Conservation (phyloP, 2,888 invertebrate genomes). For the Leptopilina myrica region DNA sequence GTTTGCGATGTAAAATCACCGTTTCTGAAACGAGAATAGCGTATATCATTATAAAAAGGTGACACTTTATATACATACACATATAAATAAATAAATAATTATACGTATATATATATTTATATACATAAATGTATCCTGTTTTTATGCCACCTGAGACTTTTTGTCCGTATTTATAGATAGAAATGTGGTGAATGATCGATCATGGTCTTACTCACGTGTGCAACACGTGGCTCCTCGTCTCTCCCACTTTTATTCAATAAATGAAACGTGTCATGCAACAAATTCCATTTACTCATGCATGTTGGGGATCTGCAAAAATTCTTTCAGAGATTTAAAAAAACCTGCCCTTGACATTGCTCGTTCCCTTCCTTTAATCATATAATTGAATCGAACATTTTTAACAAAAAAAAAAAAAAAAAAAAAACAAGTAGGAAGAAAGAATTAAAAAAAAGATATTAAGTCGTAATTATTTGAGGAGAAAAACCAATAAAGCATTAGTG, state of each 20-base stretch:
- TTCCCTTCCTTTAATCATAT: conserved; percentile 18
- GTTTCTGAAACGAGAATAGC: no score
- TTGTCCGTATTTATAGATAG: conserved; percentile 35
- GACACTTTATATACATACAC: not conserved
- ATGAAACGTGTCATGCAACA: conserved; percentile 37
- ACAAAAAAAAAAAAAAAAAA: not conserved
- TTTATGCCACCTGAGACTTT: conserved; percentile 5
- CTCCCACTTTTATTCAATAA: conserved; percentile 34
- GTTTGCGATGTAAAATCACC: no score
- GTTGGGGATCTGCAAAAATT: conserved; percentile 21
- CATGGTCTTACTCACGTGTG: conserved; percentile 49
- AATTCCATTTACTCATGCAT: conserved; percentile 29
- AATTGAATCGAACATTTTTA: not conserved
- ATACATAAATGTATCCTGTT: not conserved
- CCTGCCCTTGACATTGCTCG: conserved; percentile 34
- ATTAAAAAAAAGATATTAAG: no score
- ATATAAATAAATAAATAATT: not conserved
- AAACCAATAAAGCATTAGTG: no score
- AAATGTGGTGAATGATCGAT: conserved; percentile 33
- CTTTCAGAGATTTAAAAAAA: not conserved
- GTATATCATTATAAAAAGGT: not conserved
- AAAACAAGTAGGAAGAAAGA: no score
- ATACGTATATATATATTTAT: not conserved
- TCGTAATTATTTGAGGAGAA: no score
- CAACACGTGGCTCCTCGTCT: conserved; percentile 50